Percentiles rank a stretch among this genome's conserved stretches.
Conservation (phyloP, 2,113 vertebrate species). For the Delphinus delphis region DNA sequence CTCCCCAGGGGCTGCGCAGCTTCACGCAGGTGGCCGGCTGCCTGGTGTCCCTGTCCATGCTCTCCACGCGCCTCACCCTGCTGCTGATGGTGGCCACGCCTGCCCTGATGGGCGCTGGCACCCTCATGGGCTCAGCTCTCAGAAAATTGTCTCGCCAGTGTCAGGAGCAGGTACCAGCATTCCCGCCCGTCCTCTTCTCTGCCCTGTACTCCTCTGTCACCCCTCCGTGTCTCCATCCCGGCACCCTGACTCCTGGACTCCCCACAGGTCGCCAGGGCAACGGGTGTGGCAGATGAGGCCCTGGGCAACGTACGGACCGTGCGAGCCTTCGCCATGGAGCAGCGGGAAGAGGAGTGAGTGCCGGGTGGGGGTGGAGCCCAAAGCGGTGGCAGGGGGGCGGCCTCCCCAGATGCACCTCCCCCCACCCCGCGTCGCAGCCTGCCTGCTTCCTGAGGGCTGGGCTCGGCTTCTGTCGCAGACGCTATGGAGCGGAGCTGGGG, state of each 20-base stretch:
- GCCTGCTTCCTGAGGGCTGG: neutral
- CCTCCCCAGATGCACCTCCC: neutral
- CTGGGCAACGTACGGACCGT: constrained; percentile 94
- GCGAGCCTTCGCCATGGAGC: constrained; percentile 96
- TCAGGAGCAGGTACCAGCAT: constrained; percentile 91
- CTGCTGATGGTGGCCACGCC: constrained; percentile 90
- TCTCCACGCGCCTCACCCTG: constrained; percentile 93
- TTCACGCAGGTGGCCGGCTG: constrained; percentile 92
- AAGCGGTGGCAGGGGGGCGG: no score
- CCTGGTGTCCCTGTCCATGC: constrained; percentile 92
- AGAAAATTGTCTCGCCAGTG: constrained; percentile 91
- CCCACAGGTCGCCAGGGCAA: constrained; percentile 92
- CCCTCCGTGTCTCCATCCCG: fast-evolving
- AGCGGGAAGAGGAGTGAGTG: constrained; percentile 85
- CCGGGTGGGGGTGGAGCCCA: fast-evolving
- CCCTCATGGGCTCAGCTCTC: constrained; percentile 90
- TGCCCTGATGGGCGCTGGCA: constrained; percentile 88
- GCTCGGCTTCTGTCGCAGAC: constrained; percentile 78
- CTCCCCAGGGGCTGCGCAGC: constrained; percentile 91
- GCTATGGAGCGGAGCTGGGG: constrained; percentile 90
- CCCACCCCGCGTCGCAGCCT: fast-evolving
- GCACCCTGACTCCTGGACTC: neutral
- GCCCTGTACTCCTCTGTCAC: fast-evolving
- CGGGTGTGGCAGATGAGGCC: constrained; percentile 92
- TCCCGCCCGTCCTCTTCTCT: fast-evolving